These are phyloP conservation scores for Melipona beecheii DNA, from an alignment of 2,888 invertebrate species.

Conservation along the genomic window DNA sequence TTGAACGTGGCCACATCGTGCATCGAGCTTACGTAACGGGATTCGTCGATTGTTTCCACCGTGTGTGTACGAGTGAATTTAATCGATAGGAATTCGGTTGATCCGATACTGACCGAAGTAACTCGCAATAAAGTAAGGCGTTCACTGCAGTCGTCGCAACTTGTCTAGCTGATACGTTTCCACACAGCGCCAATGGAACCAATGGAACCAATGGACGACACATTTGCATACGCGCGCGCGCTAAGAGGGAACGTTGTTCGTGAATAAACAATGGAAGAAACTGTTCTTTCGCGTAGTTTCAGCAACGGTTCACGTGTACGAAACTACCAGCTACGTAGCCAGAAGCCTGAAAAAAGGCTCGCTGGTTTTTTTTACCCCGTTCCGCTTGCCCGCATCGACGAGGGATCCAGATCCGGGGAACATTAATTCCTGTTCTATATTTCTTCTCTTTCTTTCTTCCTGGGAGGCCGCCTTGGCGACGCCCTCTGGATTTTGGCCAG, in stretches of 20 bases:
- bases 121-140: not conserved
- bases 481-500: constrained; percentile 25
- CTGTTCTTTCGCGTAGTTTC: constrained; percentile 25
- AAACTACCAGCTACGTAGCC: not conserved
- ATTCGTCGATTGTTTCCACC: too few species aligned
- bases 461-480: not conserved
- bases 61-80: not conserved
- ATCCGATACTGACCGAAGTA: not conserved
- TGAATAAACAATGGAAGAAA: constrained; percentile 53
- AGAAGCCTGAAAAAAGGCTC: constrained; percentile 8
- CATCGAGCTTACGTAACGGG: too few species aligned
- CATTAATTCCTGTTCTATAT: constrained; percentile 60
- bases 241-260: constrained; percentile 2
- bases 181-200: not conserved
- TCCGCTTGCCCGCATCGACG: constrained; percentile 24
- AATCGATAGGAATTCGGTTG: not conserved
- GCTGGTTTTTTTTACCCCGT: not conserved
- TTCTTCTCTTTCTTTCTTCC: constrained; percentile 48
- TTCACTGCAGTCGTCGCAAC: not conserved
- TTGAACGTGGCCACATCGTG: not conserved
- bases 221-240: constrained; percentile 5
- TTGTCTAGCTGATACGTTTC: too few species aligned
- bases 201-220: not conserved
- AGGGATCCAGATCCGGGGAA: constrained; percentile 20
- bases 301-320: not conserved